A percentile compares a stretch with the other conserved stretches of the same genome.
Conservation (phyloP, 2,797 vertebrate species). For the Borostomias antarcticus region DNA sequence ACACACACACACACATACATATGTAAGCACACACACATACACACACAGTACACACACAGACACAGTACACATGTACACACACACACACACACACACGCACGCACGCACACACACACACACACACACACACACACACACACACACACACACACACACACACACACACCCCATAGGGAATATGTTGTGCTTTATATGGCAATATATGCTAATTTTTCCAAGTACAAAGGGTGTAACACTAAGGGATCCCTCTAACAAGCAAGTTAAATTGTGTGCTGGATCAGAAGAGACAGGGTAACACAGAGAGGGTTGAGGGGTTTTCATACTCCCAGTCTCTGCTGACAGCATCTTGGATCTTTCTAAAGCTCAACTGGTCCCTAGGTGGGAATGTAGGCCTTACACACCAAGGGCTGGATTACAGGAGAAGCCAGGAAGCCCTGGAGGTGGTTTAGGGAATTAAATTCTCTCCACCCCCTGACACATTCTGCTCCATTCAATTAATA, state of each 20-base stretch:
- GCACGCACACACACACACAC: conserved; percentile 1
- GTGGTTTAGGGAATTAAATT: not conserved
- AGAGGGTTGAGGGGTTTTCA: not conserved
- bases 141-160: not conserved
- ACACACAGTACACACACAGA: conserved; percentile 1
- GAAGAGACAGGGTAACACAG: conserved; percentile 2
- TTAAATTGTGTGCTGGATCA: not conserved
- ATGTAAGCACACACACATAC: not conserved
- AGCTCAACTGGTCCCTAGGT: not conserved
- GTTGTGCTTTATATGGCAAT: not conserved
- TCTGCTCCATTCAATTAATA: not conserved
- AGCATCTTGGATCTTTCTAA: conserved; percentile 1
- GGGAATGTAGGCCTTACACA: not conserved
- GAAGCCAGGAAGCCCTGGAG: not conserved
- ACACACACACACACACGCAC: not conserved
- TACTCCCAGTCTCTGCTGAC: not conserved
- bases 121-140: conserved; percentile 1
- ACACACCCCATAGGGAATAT: conserved; percentile 6
- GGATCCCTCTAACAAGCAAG: not conserved
- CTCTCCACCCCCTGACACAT: not conserved
- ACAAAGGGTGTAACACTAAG: not conserved
- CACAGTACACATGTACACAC: conserved; percentile 3
- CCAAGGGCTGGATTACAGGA: conserved; percentile 7
- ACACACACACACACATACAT: not conserved
- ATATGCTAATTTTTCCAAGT: not conserved